Conservation (phyloP, 2,113 vertebrate genomes). For the Myotis davidii region DNA sequence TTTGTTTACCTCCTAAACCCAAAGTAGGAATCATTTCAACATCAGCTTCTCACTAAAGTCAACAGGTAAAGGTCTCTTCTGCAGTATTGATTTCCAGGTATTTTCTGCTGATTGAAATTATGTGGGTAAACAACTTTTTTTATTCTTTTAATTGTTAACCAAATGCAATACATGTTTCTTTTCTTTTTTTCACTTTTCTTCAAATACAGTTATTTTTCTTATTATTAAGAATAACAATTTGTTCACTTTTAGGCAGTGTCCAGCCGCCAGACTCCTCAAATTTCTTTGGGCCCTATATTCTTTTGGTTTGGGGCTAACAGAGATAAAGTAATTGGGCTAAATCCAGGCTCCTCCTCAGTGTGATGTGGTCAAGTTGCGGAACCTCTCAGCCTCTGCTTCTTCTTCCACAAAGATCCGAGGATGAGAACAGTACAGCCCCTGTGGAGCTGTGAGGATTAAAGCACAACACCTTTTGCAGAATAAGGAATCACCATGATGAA, state of each 20-base stretch:
- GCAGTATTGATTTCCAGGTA: slow-evolving; percentile 33
- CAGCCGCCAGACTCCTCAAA: neutral
- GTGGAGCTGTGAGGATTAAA: neutral
- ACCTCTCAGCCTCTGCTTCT: neutral
- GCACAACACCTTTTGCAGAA: neutral
- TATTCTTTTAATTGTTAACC: neutral
- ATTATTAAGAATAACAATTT: neutral
- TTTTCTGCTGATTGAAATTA: slow-evolving; percentile 48
- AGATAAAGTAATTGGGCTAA: neutral
- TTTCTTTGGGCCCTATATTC: neutral
- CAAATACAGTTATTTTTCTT: neutral
- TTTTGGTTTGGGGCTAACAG: neutral
- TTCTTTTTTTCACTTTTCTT: neutral
- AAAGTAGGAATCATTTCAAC: slow-evolving; percentile 48
- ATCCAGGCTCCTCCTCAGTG: neutral
- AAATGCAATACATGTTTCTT: neutral
- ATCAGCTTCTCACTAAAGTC: slow-evolving; percentile 13
- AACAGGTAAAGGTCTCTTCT: slow-evolving; percentile 44
- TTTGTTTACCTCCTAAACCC: slow-evolving; percentile 81
- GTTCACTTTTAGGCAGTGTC: neutral
- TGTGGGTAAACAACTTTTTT: neutral
- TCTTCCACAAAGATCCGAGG: neutral
- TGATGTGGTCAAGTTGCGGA: neutral
- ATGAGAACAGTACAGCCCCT: neutral
- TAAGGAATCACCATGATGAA: neutral